Evolutionary conservation across 2,888 invertebrate species (phyloP).

Genomic region (Andrena fulva): DNA sequence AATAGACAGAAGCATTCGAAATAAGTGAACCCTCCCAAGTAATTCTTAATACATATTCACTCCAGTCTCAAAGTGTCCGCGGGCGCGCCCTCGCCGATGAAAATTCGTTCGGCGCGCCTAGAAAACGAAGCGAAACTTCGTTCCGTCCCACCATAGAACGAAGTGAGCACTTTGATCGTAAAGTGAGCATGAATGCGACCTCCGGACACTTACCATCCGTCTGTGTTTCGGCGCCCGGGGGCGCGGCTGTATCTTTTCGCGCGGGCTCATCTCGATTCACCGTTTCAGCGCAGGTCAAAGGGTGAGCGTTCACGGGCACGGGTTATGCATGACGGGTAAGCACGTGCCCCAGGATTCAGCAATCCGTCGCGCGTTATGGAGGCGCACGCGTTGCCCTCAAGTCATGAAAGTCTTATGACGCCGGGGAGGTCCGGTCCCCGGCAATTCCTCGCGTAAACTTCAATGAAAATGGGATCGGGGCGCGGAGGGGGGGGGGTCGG

Average conservation of each 20-base stretch:
- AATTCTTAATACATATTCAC: too few relatives aligned
- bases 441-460: slow-evolving; percentile 70
- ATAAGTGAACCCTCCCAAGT: neutral
- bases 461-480: slow-evolving; percentile 71
- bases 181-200: neutral
- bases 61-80: neutral
- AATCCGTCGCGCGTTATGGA: slow-evolving; percentile 49
- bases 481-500: neutral
- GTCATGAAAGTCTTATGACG: slow-evolving; percentile 76
- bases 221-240: slow-evolving; percentile 9
- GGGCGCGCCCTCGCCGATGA: too few relatives aligned
- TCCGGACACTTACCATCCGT: slow-evolving; percentile 18
- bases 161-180: slow-evolving; percentile 27
- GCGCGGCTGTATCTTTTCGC: neutral
- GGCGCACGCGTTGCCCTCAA: slow-evolving; percentile 43
- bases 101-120: neutral
- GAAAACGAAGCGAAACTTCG: neutral
- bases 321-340: slow-evolving; percentile 60
- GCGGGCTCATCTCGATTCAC: slow-evolving; percentile 29
- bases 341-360: slow-evolving; percentile 48
- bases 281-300: slow-evolving; percentile 74
- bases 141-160: neutral
- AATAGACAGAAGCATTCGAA: neutral
- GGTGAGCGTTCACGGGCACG: slow-evolving; percentile 68
- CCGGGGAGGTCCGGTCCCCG: slow-evolving; percentile 45